Base-by-base conservation (phyloP, 1,140 invertebrate species). In the Scaptomyza montana region DNA sequence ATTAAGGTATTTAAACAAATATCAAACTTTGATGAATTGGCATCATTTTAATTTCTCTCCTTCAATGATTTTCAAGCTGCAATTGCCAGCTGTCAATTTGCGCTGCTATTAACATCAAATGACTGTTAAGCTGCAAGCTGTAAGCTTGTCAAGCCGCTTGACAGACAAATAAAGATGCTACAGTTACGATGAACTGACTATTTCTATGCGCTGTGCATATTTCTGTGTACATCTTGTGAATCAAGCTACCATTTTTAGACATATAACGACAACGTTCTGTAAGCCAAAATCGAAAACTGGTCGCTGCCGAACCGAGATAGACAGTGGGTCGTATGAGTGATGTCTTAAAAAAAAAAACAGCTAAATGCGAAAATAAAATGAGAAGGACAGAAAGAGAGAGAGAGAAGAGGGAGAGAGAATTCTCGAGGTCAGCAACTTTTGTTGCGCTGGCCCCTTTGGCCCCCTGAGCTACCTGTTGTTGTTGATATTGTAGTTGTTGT, bases 371-470 rank as follows among this genome's bases (percentile, higher is more conserved):
- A 21, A 28, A 57, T 61, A 49, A 63, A 46, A 62, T 60, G 54
- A 57, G 68, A 33, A 1, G 5, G 30, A 33, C 30, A 33, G 33
- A 36, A 8, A 36, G 30, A 30, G 30, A 66, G 50, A 66, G 64
- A 25, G 21, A 25, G 21, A 25, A 25, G 21, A 25, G 21, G 3
- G 30, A 30, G 50, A 61, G 68, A 77, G 61, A 80, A 80, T 71
- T 77, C 77, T 86, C 80, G 81, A 85, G 80, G 80, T 86, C 80
- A 80, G 78, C 80, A 65, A 86, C 80, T 84, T 84, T 80, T 64
- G 77, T 74, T 64, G 74, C 71, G 56, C 57, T 47, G n/a, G 45
- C 65, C 39, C 19, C 21, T 13, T 36, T 12, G 28, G 21, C 60
- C 70, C 51, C 75, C 62, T 25, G 21, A 33, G 19, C 67, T 76